Base-by-base conservation (phyloP, 2,888 invertebrate genomes). In the Mythimna loreyi region DNA sequence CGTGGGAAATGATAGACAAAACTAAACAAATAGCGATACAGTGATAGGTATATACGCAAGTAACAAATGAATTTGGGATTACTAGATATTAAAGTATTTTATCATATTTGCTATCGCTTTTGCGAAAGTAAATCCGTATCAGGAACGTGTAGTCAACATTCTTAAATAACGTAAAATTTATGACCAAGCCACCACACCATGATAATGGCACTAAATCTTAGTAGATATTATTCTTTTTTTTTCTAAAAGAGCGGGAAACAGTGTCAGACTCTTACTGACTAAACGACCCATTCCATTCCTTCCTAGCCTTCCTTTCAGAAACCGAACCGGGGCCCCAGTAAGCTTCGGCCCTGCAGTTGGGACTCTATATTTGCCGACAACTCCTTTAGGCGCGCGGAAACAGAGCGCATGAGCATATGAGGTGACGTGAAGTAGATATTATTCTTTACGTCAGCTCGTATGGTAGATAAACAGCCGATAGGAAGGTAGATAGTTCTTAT, bases 391-490 rank as follows among this genome's bases (percentile, higher is more conserved):
- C n/a, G n/a, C n/a, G n/a, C n/a, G n/a, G n/a, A n/a, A n/a, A n/a
- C n/a, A n/a, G n/a, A n/a, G n/a, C n/a, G n/a, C n/a, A n/a, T n/a
- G n/a, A n/a, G n/a, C n/a, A n/a, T n/a, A n/a, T n/a, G n/a, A n/a
- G n/a, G n/a, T n/a, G n/a, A n/a, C n/a, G n/a, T n/a, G n/a, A 64
- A 53, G 47, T 49, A 58, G 53, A 79, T 77, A 78, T 36, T 28
- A 58, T 64, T 58, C n/a, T 55, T 59, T 21, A 43, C 47, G 56
- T 43, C 64, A 64, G 9, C 19, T 28, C 25, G 28, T 33, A 60
- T 23, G 30, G 19, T 16, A 68, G 43, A 64, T 64, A 33, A 52
- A 56, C 25, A 62, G 19, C 23, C 58, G 58, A 52, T 61, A 65
- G 11, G 8, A 30, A 23, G 6, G 16, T 28, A 47, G 9, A 45